phyloP scores from a whole-genome alignment of 2,797 vertebrate genomes.

The Phalanger gymnotis region DNA sequence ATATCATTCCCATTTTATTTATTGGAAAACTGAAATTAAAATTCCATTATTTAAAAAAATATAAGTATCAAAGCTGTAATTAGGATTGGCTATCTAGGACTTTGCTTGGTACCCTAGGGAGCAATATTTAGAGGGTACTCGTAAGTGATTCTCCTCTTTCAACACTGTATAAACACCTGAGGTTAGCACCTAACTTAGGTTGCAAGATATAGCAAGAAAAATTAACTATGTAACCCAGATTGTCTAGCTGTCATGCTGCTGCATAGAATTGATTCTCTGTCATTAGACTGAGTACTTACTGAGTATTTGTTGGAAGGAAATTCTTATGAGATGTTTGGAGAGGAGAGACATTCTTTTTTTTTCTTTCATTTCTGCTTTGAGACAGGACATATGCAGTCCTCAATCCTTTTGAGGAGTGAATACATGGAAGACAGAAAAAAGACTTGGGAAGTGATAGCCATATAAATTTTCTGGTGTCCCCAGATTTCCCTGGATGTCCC shows the following conservation, averaged over 20 bases:
- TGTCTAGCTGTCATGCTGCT: background rate
- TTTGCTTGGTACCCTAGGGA: background rate
- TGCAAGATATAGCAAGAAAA: background rate
- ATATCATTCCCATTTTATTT: too few species aligned
- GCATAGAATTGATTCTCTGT: background rate
- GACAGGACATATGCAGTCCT: background rate
- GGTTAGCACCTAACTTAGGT: background rate
- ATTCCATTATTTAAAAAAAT: too few species aligned
- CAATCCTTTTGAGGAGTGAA: background rate
- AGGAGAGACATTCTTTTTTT: background rate
- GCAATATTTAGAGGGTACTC: background rate
- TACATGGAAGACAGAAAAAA: background rate
- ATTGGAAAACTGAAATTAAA: too few species aligned
- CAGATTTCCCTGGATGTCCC: background rate
- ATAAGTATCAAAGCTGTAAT: background rate
- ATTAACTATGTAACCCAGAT: background rate
- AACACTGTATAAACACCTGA: background rate
- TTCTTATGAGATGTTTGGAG: background rate
- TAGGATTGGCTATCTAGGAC: background rate
- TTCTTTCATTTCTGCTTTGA: background rate
- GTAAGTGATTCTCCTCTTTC: background rate
- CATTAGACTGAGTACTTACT: background rate
- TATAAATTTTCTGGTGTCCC: background rate
- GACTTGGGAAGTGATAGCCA: background rate
- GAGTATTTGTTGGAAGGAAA: background rate